Base-by-base conservation (phyloP, 2,113 vertebrate species). In the Pholis gunnellus region DNA sequence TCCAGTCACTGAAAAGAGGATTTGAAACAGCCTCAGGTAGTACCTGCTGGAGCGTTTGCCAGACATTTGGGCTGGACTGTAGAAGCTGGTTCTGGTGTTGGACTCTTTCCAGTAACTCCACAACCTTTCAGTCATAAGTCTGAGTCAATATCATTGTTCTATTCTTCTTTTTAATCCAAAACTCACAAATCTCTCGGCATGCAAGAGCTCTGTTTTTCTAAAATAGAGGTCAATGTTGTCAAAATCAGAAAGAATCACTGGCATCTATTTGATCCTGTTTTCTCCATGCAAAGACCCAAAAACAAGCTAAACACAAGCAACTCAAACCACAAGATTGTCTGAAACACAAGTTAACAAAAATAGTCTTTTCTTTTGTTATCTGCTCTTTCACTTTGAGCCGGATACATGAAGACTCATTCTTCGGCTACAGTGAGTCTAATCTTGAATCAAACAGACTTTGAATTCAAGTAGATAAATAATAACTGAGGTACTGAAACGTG, bases 21-120 rank as follows among this genome's bases (percentile, higher is more conserved):
- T 90, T 84, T 86, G 84, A 89, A 90, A 88, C 82, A 89, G 79
- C 78, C 78, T 92, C 88, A 92, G 93, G 92, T 93, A 90, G 61
- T 83, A 92, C 88, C 89, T 92, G 89, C 81, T 78, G 79, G 9
- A 85, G 84, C n/a, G 1, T 73, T 70, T 72, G 78, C 77, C 89
- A 91, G 90, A 89, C 84, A 73, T 57, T 82, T 70, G 73, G 81
- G 71, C 78, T 90, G 86, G 91, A 92, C 82, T 89, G 69, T 78
- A 72, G 73, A 82, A 57, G 38, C 66, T 56, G 59, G 56, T 82
- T 87, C 65, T 82, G 63, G 65, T 59, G 11, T 54, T 72, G 79
- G 84, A 85, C 56, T 72, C 57, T 75, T 79, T 89, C 80, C 74
- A 87, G 44, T 18, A 72, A 86, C 63, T 48, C 75, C 78, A 76